Evolutionary conservation across 2,113 vertebrate species (phyloP).

Genomic region (Phaetusa simplex): DNA sequence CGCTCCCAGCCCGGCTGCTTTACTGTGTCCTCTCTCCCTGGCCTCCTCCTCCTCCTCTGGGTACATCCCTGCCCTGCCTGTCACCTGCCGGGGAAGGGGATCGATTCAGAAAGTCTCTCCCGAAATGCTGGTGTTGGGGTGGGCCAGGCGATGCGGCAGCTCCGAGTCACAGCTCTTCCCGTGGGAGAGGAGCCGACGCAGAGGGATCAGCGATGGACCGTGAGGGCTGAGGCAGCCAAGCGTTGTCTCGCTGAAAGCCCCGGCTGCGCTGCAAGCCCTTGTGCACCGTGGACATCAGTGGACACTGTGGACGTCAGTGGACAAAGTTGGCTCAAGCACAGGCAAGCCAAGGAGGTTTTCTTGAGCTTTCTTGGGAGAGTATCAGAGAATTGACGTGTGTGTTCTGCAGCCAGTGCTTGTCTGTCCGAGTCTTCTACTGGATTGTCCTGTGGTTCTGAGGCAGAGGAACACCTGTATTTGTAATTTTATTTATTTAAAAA

Average conservation of each 20-base stretch:
- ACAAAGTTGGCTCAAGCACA: neutral
- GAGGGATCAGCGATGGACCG: fast-evolving
- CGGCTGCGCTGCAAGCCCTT: neutral
- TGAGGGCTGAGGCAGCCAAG: neutral
- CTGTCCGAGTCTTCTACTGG: neutral
- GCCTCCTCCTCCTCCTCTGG: neutral
- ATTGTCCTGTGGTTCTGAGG: neutral
- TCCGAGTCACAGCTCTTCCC: neutral
- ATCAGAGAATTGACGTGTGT: fast-evolving
- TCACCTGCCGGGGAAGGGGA: neutral
- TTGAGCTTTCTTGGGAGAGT: neutral
- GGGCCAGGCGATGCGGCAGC: neutral
- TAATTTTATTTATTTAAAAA: neutral
- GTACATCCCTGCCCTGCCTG: neutral
- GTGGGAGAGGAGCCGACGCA: fast-evolving
- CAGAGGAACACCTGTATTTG: neutral
- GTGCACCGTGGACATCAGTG: neutral
- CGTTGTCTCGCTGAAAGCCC: neutral
- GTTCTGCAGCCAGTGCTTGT: neutral
- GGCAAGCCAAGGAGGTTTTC: neutral
- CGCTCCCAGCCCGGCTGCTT: neutral
- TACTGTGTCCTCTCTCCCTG: neutral
- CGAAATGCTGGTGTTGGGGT: neutral
- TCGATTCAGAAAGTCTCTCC: neutral
- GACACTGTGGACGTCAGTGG: neutral